Conservation (phyloP, 2,888 invertebrate genomes). For the Troglohyphantes excavatus region DNA sequence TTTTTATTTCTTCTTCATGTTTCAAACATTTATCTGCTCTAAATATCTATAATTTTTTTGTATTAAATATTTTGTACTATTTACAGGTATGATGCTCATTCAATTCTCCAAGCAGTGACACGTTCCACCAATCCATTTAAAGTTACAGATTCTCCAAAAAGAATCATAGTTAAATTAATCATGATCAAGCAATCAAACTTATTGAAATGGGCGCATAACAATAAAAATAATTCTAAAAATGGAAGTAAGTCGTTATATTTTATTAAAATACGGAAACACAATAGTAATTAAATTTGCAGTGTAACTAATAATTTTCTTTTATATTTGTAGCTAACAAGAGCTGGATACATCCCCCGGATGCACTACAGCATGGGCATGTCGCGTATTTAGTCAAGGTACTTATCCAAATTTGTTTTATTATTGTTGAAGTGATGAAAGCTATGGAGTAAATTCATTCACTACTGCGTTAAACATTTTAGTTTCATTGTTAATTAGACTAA, state of each 20-base stretch:
- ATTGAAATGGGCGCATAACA: constrained; percentile 85
- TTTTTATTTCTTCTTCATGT: too few species aligned
- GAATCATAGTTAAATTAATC: constrained; percentile 31
- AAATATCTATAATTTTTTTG: not conserved
- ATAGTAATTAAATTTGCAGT: not conserved
- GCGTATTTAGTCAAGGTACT: constrained; percentile 97
- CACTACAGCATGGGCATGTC: constrained; percentile 96
- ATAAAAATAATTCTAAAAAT: constrained; percentile 82
- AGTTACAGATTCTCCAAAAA: not conserved
- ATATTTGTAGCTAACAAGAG: constrained; percentile 84
- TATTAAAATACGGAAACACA: too few species aligned
- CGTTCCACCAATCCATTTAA: not conserved
- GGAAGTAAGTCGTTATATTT: constrained; percentile 57
- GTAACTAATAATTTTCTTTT: not conserved
- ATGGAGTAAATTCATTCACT: too few species aligned
- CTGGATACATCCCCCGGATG: constrained; percentile 97
- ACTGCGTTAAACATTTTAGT: too few species aligned
- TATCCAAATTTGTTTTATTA: not conserved
- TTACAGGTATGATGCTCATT: constrained; percentile 13
- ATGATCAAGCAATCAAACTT: constrained; percentile 85
- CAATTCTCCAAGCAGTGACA: not conserved
- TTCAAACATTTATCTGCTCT: not conserved
- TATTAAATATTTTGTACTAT: not conserved
- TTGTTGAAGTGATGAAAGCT: too few species aligned
- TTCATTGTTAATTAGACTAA: too few species aligned